A percentile compares a stretch with the other conserved stretches of the same genome.
Conservation (phyloP, 1,140 invertebrate species). For the Cecropterus lyciades region DNA sequence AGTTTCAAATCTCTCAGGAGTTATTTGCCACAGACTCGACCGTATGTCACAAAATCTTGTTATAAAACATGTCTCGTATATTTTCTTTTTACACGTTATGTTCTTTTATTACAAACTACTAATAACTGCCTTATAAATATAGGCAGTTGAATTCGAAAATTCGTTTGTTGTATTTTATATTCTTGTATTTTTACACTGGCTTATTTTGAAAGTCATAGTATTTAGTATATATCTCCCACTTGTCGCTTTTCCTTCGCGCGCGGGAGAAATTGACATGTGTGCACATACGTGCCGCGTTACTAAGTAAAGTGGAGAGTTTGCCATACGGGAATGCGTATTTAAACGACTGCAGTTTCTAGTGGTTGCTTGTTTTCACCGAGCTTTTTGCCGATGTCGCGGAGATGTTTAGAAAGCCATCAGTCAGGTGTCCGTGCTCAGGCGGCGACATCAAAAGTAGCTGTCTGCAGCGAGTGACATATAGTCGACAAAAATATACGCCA, state of each 20-base stretch:
- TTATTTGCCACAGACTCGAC: constrained; percentile 10
- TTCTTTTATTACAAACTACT: constrained; percentile 5
- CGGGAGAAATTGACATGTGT: constrained; percentile 41
- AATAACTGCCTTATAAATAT: not conserved
- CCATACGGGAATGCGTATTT: constrained; percentile 60
- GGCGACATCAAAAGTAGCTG: constrained; percentile 61
- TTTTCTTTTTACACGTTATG: not conserved
- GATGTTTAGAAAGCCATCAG: constrained; percentile 80
- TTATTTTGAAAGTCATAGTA: constrained; percentile 24
- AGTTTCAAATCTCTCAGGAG: constrained; percentile 10
- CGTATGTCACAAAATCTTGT: not conserved
- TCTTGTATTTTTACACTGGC: not conserved
- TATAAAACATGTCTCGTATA: constrained; percentile 16
- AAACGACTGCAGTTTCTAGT: constrained; percentile 72
- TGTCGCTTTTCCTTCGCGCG: constrained; percentile 7
- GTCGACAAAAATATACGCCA: constrained; percentile 34
- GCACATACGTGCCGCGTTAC: constrained; percentile 40
- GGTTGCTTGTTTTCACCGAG: constrained; percentile 70
- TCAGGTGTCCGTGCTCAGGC: constrained; percentile 57
- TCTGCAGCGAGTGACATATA: constrained; percentile 48
- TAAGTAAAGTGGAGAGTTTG: constrained; percentile 52
- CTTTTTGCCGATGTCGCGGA: constrained; percentile 67
- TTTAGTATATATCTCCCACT: constrained; percentile 30
- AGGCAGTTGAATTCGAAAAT: not conserved
- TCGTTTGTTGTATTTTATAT: not conserved